These are phyloP conservation scores for Pseudomugil gertrudae DNA, from an alignment of 2,797 vertebrate genomes.

Conservation along the genomic window DNA sequence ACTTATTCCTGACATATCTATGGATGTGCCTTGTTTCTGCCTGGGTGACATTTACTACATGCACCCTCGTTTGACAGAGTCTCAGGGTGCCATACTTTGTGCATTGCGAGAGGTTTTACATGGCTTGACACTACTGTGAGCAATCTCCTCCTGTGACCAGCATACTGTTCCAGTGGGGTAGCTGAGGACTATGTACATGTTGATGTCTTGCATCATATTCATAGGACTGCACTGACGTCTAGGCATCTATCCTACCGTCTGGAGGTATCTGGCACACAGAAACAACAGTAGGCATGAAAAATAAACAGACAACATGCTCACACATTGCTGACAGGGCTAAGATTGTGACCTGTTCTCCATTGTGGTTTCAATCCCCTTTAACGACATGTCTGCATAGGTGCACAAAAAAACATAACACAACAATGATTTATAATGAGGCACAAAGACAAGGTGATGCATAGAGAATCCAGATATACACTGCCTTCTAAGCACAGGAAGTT, in stretches of 20 bases:
- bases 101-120: neutral
- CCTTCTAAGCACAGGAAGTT: no score
- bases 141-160: neutral
- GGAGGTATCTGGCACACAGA: neutral
- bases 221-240: neutral
- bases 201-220: neutral
- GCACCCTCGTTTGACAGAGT: neutral
- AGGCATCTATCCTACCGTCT: neutral
- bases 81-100: neutral
- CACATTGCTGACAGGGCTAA: neutral
- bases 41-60: neutral
- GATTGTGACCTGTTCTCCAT: neutral
- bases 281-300: slow-evolving; percentile 2
- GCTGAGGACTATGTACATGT: slow-evolving; percentile 4
- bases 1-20: neutral
- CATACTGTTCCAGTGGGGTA: neutral
- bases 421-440: neutral
- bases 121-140: neutral
- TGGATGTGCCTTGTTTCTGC: slow-evolving; percentile 8
- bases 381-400: no score
- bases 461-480: no score
- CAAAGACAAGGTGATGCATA: neutral
- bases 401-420: no score
- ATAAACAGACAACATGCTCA: neutral
- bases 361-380: neutral